These are phyloP conservation scores for Myotis findleyi DNA, from an alignment of 2,797 vertebrate genomes.

Conservation along the genomic window DNA sequence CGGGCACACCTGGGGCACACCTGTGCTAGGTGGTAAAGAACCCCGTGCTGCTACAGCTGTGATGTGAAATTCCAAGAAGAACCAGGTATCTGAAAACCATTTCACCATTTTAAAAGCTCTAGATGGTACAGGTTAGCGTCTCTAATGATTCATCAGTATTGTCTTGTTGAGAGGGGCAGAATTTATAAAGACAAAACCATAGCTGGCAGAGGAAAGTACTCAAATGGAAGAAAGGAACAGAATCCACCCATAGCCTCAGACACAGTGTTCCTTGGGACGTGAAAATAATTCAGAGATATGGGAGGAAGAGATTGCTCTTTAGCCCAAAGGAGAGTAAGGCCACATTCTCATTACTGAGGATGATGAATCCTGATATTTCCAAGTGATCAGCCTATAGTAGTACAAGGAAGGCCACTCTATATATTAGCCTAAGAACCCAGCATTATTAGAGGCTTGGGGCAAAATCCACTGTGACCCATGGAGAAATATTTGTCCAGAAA, in stretches of 20 bases:
- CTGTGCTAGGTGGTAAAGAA: neutral
- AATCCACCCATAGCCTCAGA: neutral
- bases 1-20: neutral
- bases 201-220: neutral
- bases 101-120: slow-evolving; percentile 47
- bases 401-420: slow-evolving; percentile 76
- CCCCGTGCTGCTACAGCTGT: accelerated
- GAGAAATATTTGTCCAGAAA: slow-evolving; percentile 76
- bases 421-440: slow-evolving; percentile 78
- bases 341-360: slow-evolving; percentile 40
- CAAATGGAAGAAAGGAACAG: neutral
- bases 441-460: slow-evolving; percentile 64
- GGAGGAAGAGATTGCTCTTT: neutral
- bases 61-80: neutral
- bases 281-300: neutral
- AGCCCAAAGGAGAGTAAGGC: neutral
- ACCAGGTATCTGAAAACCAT: neutral
- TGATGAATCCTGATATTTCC: slow-evolving; percentile 69
- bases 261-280: neutral
- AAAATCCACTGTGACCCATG: slow-evolving; percentile 63
- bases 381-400: slow-evolving; percentile 77
- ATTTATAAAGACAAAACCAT: slow-evolving; percentile 23
- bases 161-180: slow-evolving; percentile 28
- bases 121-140: slow-evolving; percentile 30
- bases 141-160: slow-evolving; percentile 20